A percentile compares a stretch with the other conserved stretches of the same genome.
Evolutionary conservation across 35 echinoderm and acorn worm genomes (phyloP).

Genomic region (Lytechinus variegatus): DNA sequence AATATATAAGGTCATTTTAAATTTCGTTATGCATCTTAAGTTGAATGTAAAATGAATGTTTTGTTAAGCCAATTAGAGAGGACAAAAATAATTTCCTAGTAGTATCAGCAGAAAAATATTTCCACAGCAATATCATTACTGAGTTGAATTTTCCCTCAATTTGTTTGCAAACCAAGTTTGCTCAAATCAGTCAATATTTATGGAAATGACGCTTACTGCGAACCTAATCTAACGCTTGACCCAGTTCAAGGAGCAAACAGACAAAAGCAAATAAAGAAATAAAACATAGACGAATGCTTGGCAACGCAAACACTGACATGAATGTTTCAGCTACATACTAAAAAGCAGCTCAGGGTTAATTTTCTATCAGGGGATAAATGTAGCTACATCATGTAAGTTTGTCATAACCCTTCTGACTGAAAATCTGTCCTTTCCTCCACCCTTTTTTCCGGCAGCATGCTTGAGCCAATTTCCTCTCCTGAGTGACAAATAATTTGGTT

Average conservation of each 20-base stretch:
- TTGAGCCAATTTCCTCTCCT: not conserved
- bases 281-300: not conserved
- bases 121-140: no score
- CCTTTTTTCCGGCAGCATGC: conserved; percentile 19
- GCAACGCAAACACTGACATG: not conserved
- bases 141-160: no score
- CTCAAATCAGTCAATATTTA: not conserved
- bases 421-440: conserved; percentile 19
- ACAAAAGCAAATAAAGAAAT: not conserved
- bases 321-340: not conserved
- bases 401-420: conserved; percentile 40
- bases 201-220: not conserved
- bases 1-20: no score
- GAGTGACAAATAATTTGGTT: conserved; percentile 22
- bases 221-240: not conserved
- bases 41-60: no score
- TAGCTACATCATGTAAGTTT: conserved; percentile 2
- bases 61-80: no score
- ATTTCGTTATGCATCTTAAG: no score
- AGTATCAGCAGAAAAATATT: no score
- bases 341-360: not conserved
- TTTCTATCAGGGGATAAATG: not conserved
- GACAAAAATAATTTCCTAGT: no score
- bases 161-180: not conserved
- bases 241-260: not conserved